A percentile compares a stretch with the other conserved stretches of the same genome.
Conservation (phyloP, 2,113 vertebrate genomes). For the Mionectes macconnelli region DNA sequence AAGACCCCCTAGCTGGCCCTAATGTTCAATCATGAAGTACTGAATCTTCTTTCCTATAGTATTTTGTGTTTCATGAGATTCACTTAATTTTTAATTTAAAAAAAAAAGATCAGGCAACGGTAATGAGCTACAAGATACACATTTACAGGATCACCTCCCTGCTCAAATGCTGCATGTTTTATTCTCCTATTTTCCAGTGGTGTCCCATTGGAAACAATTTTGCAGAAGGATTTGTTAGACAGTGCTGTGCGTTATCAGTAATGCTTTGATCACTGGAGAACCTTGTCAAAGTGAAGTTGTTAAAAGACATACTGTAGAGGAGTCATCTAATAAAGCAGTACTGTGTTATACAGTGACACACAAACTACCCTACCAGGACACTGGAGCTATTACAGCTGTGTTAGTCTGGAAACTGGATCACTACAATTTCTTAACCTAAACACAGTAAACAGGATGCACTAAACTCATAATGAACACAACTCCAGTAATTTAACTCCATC, state of each 20-base stretch:
- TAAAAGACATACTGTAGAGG: neutral
- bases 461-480: neutral
- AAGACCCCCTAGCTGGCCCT: neutral
- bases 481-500: neutral
- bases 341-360: neutral
- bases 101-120: neutral
- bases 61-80: neutral
- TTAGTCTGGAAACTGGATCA: neutral
- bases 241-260: neutral
- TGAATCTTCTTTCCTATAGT: neutral
- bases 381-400: neutral
- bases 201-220: neutral
- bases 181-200: neutral
- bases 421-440: neutral
- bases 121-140: neutral
- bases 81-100: neutral
- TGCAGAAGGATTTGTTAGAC: neutral
- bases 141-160: neutral
- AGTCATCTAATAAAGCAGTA: neutral
- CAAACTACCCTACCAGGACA: neutral
- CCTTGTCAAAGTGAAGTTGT: neutral
- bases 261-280: neutral
- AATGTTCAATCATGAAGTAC: neutral
- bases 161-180: neutral
- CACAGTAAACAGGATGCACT: neutral